A percentile compares a stretch with the other conserved stretches of the same genome.
Evolutionary conservation across 2,797 vertebrate species (phyloP).

Genomic region (Propithecus deckenii): DNA sequence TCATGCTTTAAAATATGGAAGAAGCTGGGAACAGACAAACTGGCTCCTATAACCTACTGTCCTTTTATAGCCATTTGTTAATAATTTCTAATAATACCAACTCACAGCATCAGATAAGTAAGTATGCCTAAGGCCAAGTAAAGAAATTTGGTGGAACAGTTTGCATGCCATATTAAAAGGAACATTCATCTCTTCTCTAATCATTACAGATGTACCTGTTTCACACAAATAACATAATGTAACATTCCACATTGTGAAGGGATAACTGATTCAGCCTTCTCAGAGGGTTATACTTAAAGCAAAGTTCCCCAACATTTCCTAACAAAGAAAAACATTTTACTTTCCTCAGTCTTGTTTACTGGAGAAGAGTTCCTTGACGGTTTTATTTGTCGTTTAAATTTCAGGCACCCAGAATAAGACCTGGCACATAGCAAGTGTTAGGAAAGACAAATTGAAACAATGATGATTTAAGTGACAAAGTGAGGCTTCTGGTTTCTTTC

Average conservation of each 20-base stretch:
- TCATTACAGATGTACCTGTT: neutral
- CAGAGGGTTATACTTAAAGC: neutral
- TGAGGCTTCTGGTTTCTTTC: conserved; percentile 17
- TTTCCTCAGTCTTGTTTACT: neutral
- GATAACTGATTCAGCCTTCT: neutral
- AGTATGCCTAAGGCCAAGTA: neutral
- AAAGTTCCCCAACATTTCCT: conserved; percentile 26
- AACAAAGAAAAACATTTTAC: conserved; percentile 49
- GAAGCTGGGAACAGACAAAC: neutral
- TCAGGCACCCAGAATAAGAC: neutral
- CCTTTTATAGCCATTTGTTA: conserved; percentile 26
- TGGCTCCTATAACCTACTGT: neutral
- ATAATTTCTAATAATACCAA: conserved; percentile 40
- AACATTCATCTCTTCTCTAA: neutral
- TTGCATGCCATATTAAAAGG: neutral
- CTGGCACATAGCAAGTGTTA: neutral
- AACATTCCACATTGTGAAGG: neutral
- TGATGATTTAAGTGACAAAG: neutral
- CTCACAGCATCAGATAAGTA: neutral
- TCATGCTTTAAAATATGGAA: conserved; percentile 9
- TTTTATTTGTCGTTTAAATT: conserved; percentile 28
- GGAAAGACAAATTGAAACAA: neutral
- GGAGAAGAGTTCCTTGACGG: neutral
- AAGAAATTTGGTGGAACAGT: neutral
- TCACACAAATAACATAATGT: conserved; percentile 8